Base-by-base conservation (phyloP, 2,113 vertebrate species). In the Australoheros scitulus region DNA sequence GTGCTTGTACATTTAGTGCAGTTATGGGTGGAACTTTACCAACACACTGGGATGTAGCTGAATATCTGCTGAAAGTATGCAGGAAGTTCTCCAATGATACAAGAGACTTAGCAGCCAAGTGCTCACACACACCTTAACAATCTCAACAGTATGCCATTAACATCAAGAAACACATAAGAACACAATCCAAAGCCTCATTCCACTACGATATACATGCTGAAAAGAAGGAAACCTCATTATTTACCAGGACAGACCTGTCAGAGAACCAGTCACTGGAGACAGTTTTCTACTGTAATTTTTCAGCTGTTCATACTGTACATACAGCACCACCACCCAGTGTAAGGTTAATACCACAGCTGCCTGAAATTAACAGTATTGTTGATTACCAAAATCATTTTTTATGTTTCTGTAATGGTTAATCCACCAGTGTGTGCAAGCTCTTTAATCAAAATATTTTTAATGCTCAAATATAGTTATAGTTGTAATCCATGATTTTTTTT, bases 81-180 rank as follows among this genome's bases (percentile, higher is more conserved):
- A 65, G 0, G 36, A 65, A 65, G 38, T 26, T 65, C 22, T 65
- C 63, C 7, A 43, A 24, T 24, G 38, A 65, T 0, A 2, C 63
- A 65, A 41, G 7, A 43, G 38, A 24, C 13, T 22, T 47, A 43
- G 15, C 5, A 50, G 63, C 63, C 63, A 65, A 17, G 7, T 43
- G 38, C 63, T 65, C 63, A 47, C 63, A 36, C 1, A 63, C 61
- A 43, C 38, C 61, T 65, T 65, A 10, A 65, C 38, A 65, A 24
- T 65, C 13, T 41, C 7, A 41, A 36, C 61, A 24, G 36, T 64
- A 41, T 65, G 36, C 15, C 61, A 15, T 65, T n/a, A 36, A 43
- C 61, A 24, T 65, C 61, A 1, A 41, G 3, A 65, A 65, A 17
- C 38, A 17, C 41, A 22, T 13, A 65, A 43, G 36, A 68, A 68